These are phyloP conservation scores for Dendrolimus kikuchii DNA, from an alignment of 1,140 invertebrate genomes.

Conservation along the genomic window DNA sequence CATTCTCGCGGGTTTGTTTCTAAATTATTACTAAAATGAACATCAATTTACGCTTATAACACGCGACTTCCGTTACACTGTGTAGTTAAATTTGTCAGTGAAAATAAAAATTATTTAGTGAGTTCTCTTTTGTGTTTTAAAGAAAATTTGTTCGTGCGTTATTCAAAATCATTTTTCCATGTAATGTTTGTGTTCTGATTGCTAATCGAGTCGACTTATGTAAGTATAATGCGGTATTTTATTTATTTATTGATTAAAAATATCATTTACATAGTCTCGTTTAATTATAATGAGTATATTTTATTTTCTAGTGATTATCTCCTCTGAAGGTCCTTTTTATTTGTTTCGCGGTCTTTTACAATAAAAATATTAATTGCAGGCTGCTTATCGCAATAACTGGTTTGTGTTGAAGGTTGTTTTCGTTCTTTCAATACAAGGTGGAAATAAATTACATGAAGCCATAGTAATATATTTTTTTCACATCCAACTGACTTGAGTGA, in stretches of 20 bases:
- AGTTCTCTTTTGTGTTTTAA: conserved; percentile 24
- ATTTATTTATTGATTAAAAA: conserved; percentile 39
- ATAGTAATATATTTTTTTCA: too few relatives aligned
- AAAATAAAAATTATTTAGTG: conserved; percentile 12
- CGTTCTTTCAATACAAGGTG: too few relatives aligned
- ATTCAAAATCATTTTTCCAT: conserved; percentile 44
- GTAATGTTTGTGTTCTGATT: conserved; percentile 55
- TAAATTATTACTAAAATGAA: conserved; percentile 53
- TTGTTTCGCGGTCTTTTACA: too few relatives aligned
- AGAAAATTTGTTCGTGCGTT: conserved; percentile 29
- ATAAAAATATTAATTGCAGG: too few relatives aligned
- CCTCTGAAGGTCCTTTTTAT: too few relatives aligned
- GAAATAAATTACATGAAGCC: too few relatives aligned
- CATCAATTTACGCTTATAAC: conserved; percentile 27
- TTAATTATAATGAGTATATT: too few relatives aligned
- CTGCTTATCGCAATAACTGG: too few relatives aligned
- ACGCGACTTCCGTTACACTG: conserved; percentile 23
- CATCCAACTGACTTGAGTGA: background rate
- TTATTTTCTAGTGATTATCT: too few relatives aligned
- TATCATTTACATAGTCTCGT: too few relatives aligned
- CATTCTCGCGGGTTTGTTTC: conserved; percentile 58
- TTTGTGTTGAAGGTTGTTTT: too few relatives aligned
- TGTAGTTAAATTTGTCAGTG: conserved; percentile 34
- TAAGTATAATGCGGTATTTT: conserved; percentile 53
- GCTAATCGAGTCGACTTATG: conserved; percentile 61